Evolutionary conservation across 2,888 invertebrate species (phyloP), one percentile per base, ranked within the genome.

Genomic region (Brachypalpus laphriformis): DNA sequence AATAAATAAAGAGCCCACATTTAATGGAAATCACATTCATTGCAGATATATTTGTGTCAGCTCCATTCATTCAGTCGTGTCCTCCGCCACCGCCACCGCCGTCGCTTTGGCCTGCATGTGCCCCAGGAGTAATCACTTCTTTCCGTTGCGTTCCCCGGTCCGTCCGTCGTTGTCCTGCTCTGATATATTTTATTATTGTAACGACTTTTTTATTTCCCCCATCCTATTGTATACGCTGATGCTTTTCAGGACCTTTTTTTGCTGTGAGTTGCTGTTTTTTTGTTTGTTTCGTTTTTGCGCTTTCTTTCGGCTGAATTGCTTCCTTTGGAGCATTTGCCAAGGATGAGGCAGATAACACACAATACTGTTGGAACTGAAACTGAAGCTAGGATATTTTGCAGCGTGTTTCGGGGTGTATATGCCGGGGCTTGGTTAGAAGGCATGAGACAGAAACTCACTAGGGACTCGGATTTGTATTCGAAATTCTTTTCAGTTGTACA

Each of bases 41-140:
- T 72, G 72, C 61, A 72, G 61, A 61, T 61, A 59, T 59, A 72
- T 74, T 74, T 74, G 74, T 65, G 74, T 74, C 74, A 63, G 74
- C 20, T 65, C 54, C 54, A 74, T 63, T 63, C 63, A 74, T 65
- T 54, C 45, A 54, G 25, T 25, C 5, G 25, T 74, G 22, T 22
- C 63, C 63, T 56, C 31, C 34, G 1, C 40, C 34, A 6, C n/a
- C 37, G 3, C 37, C n/a, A 4, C 61, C 51, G 28, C 40, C 20
- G 0, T 28, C 31, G 1, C 31, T 40, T 63, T 45, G 45, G 45
- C 45, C 14, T 31, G 28, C n/a, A 8, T 18, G 3, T 47, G 25
- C 20, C 51, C 31, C 40, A 16, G 61, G 63, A 65, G 54, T 63
- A 74, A 74, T 74, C 74, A 65, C 54, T 74, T 54, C 54, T 31